A percentile compares a stretch with the other conserved stretches of the same genome.
phyloP scores from a whole-genome alignment of 2,888 invertebrate species.

The Caenorhabditis wallacei region DNA sequence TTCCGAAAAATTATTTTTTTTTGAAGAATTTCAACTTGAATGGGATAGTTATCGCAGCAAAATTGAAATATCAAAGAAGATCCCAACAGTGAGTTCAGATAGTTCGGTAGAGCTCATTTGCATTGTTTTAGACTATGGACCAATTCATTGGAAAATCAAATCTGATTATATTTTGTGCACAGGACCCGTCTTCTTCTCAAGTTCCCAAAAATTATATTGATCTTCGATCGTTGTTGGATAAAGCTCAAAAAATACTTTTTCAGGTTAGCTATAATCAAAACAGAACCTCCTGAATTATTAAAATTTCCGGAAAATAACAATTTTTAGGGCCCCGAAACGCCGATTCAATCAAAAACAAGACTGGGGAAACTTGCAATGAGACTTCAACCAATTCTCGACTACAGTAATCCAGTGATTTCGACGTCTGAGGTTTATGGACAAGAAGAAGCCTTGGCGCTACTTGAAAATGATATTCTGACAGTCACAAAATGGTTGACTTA shows the following conservation, averaged over 20 bases:
- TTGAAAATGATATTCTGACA: slow-evolving; percentile 28
- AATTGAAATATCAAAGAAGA: not conserved
- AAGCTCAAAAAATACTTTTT: not conserved
- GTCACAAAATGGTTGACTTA: slow-evolving; percentile 53
- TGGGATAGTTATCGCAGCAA: not conserved
- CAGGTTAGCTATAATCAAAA: no score
- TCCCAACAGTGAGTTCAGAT: slow-evolving; percentile 6
- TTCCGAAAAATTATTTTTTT: no score
- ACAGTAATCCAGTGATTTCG: not conserved
- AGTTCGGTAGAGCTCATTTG: no score
- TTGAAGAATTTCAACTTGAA: slow-evolving; percentile 24
- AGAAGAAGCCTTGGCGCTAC: not conserved
- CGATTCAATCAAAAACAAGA: not conserved
- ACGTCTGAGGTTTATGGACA: not conserved
- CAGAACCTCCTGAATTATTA: no score
- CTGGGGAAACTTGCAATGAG: not conserved
- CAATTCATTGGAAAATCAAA: slow-evolving; percentile 8
- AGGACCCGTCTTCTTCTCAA: no score
- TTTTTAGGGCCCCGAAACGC: slow-evolving; percentile 6
- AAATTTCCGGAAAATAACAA: not conserved
- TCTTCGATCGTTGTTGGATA: slow-evolving; percentile 11
- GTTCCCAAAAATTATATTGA: slow-evolving; percentile 5
- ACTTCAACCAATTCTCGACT: not conserved
- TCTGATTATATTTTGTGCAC: slow-evolving; percentile 24
- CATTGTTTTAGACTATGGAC: slow-evolving; percentile 14